A percentile compares a stretch with the other conserved stretches of the same genome.
These are phyloP conservation scores for Siderastrea radians DNA, from an alignment of 92 coral and sea anemone species.

Conservation along the genomic window DNA sequence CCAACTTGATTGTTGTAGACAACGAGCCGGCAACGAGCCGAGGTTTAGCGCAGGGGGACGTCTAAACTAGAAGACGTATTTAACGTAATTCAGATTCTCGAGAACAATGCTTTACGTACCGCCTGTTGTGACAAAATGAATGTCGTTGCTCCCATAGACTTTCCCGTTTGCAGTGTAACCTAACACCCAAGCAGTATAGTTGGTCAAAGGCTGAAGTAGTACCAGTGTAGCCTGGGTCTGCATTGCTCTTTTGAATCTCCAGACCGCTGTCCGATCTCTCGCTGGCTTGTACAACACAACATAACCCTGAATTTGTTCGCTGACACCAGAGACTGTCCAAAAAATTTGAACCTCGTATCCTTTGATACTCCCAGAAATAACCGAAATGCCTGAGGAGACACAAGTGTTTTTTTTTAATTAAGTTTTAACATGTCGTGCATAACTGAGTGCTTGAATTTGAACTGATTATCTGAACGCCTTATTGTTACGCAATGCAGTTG, in stretches of 20 bases:
- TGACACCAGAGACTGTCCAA: background rate
- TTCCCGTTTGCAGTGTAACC: slow-evolving; percentile 12
- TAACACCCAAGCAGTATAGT: background rate
- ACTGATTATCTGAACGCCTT: too few species aligned
- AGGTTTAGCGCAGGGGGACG: too few species aligned
- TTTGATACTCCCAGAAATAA: background rate
- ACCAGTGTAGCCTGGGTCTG: background rate
- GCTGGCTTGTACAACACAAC: slow-evolving; percentile 16
- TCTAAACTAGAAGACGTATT: too few species aligned
- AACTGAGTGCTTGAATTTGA: too few species aligned
- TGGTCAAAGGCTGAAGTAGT: background rate
- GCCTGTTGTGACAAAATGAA: background rate
- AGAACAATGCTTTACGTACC: background rate
- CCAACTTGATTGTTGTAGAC: too few species aligned
- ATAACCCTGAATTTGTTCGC: slow-evolving; percentile 1
- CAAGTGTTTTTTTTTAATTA: too few species aligned
- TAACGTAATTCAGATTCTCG: too few species aligned
- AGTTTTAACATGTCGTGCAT: background rate
- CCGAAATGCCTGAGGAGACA: background rate
- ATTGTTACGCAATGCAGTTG: background rate
- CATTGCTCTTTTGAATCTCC: slow-evolving; percentile 12
- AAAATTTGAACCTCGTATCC: background rate
- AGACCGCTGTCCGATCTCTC: background rate
- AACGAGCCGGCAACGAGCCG: too few species aligned
- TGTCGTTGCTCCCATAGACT: slow-evolving; percentile 15